Base-by-base conservation (phyloP, 2,113 vertebrate species). In the Pogonocichla stellata region DNA sequence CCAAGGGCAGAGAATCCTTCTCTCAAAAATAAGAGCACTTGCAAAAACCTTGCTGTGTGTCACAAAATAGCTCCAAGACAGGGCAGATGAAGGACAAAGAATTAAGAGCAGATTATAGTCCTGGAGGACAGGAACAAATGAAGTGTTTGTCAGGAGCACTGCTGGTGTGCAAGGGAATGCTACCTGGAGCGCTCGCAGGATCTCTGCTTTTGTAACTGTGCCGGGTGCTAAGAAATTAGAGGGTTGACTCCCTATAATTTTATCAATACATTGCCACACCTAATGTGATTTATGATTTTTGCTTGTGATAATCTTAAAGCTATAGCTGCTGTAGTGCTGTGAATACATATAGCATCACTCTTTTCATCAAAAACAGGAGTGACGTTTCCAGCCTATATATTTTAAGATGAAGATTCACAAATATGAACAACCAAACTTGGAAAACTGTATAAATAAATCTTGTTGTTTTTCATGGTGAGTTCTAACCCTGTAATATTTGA, bases 171-270 rank as follows among this genome's bases (percentile, higher is more conserved):
- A 25, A 80, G 75, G 60, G 53, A 88, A 93, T 3, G 15, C 57
- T 79, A 89, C 77, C 88, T 82, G 69, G 48, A 80, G 86, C 3
- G 0, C 73, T 81, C 84, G 56, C 51, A 48, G 57, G 70, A 91
- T 38, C 86, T 84, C 56, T 1, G 4, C 72, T 89, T 86, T 80
- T 92, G 92, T 80, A 92, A 53, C 51, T 79, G 0, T 23, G 53
- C 33, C 19, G 67, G 65, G 40, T 85, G 45, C 73, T 87, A 72
- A 89, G 80, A 89, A 95, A 95, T 96, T 87, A 93, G 70, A 93
- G 94, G 70, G 65, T 79, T 92, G 50, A 25, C 36, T 94, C 78
- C 93, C 80, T 93, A 22, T 95, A 85, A 95, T 96, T 95, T 95
- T 72, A 88, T 88, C 88, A 92, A 90, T 90, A 85, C 62, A 11